Base-by-base conservation (phyloP, 2,888 invertebrate species). In the Amiota communis region DNA sequence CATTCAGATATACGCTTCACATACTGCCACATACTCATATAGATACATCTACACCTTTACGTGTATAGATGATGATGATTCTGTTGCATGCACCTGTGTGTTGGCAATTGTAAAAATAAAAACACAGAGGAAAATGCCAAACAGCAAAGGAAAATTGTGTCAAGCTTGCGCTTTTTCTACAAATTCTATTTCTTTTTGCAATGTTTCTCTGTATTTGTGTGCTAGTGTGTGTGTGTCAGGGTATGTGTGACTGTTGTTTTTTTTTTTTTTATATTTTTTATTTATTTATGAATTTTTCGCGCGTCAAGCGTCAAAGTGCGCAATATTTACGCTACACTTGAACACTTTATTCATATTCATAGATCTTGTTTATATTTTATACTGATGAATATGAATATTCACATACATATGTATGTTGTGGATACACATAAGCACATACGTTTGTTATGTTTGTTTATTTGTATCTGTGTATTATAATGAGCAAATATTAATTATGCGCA, bases 401-500 rank as follows among this genome's bases (percentile, higher is more conserved):
- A n/a, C n/a, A n/a, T n/a, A n/a, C n/a, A n/a, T n/a, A 36, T 61
- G 61, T 20, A 17, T 61, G 23, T 23, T 12, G 53, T 53, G 4
- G 53, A n/a, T n/a, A n/a, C 53, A 4, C n/a, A 53, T 6, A n/a
- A 6, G 6, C 17, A 63, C 13, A 63, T 63, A 46, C n/a, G n/a
- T 46, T 12, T 36, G 36, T 46, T 69, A 20, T 59, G 3, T 59
- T 15, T 20, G 17, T 17, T n/a, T 8, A 2, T 57, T n/a, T 15
- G 57, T 8, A 8, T 17, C 11, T 59, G 15, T 78, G 76, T 74
- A 70, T 72, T 73, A 75, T 74, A 77, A 77, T 48, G 75, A 72
- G 75, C 64, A 64, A 75, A 69, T 76, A 79, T 81, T 77, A 79
- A 82, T 78, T 82, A 81, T 81, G 76, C 73, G 70, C 74, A 64